Percentiles rank a stretch among this genome's conserved stretches.
phyloP scores from a whole-genome alignment of 2,113 vertebrate species.

The Columba janthina region DNA sequence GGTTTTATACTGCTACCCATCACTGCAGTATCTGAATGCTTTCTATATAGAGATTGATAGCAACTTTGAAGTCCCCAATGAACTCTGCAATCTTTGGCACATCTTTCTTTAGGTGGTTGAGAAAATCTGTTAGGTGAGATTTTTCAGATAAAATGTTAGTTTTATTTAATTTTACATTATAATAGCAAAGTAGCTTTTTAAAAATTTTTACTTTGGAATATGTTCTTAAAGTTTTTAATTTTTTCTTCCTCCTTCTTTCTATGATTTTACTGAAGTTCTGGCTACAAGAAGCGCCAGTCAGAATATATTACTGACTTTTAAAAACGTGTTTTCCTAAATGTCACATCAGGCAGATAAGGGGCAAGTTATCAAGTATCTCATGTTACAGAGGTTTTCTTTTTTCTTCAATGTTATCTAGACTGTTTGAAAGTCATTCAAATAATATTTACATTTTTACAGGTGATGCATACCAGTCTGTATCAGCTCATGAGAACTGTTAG shows the following conservation, averaged over 20 bases:
- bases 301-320: neutral
- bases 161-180: neutral
- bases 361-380: neutral
- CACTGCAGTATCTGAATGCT: neutral
- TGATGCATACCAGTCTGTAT: neutral
- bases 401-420: neutral
- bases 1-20: constrained; percentile 46
- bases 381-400: neutral
- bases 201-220: neutral
- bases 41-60: constrained; percentile 20
- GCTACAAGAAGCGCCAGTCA: neutral
- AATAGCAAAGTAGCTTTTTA: neutral
- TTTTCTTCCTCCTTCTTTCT: neutral
- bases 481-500: neutral
- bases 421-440: constrained; percentile 11
- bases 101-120: neutral
- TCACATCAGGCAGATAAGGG: neutral
- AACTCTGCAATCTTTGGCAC: neutral
- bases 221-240: neutral
- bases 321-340: neutral
- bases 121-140: neutral
- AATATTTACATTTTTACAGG: neutral
- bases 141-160: neutral
- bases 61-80: neutral
- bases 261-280: neutral